Evolutionary conservation across 2,797 vertebrate genomes (phyloP).

Genomic region (Thunnus albacares): DNA sequence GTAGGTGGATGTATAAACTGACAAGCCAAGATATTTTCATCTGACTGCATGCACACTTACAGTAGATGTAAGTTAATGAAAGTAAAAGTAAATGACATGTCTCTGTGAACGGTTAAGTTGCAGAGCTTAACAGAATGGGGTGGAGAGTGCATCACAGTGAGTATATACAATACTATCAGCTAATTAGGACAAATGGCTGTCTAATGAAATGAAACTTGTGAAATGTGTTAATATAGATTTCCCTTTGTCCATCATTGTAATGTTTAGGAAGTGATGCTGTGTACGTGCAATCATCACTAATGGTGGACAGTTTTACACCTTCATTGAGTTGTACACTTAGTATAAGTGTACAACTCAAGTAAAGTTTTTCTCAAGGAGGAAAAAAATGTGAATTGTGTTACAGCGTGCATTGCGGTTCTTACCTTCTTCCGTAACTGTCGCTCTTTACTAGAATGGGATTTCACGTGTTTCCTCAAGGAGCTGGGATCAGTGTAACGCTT

Average conservation of each 20-base stretch:
- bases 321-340: neutral
- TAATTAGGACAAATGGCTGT: slow-evolving; percentile 36
- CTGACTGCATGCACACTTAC: slow-evolving; percentile 5
- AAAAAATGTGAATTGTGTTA: neutral
- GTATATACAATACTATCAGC: neutral
- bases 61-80: slow-evolving; percentile 23
- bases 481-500: slow-evolving; percentile 99
- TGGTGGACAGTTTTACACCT: neutral
- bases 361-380: neutral
- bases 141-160: slow-evolving; percentile 12
- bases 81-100: slow-evolving; percentile 24
- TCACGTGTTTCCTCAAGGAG: slow-evolving; percentile 97
- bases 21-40: slow-evolving; percentile 23
- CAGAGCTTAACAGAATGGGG: slow-evolving; percentile 15
- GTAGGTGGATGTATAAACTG: neutral
- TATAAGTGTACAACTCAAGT: neutral
- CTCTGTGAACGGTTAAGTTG: slow-evolving; percentile 12
- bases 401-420: slow-evolving; percentile 64
- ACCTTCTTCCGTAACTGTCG: slow-evolving; percentile 97
- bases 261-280: slow-evolving; percentile 6
- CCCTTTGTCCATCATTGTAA: slow-evolving; percentile 18
- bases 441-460: slow-evolving; percentile 95
- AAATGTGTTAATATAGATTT: slow-evolving; percentile 2
- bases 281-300: neutral
- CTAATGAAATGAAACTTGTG: slow-evolving; percentile 20